Conservation (phyloP, 2,888 invertebrate species). For the Stramonita haemastoma region DNA sequence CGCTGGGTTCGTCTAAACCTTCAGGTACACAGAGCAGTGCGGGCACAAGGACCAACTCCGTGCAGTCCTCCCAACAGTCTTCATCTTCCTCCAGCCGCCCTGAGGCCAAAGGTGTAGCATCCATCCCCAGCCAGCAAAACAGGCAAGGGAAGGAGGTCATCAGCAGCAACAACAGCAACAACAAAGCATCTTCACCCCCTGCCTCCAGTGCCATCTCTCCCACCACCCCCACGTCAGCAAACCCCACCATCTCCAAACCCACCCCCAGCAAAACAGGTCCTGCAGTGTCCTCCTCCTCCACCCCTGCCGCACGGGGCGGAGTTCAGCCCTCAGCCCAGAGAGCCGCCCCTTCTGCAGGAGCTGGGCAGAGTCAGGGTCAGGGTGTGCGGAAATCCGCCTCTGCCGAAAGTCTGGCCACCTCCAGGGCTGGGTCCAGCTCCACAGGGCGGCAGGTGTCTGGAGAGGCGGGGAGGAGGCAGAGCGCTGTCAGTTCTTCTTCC, state of each 20-base stretch:
- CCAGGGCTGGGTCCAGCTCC: neutral
- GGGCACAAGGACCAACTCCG: neutral
- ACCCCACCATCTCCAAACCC: neutral
- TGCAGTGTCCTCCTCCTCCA: neutral
- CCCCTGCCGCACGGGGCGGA: neutral
- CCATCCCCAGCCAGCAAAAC: neutral
- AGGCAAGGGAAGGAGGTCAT: neutral
- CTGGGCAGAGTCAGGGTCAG: too few relatives aligned
- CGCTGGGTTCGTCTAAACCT: neutral
- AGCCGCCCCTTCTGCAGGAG: neutral
- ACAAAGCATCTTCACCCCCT: neutral
- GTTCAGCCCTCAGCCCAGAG: neutral
- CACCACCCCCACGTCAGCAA: neutral
- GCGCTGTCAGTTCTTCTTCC: neutral
- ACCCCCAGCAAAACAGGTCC: neutral
- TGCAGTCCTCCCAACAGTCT: neutral
- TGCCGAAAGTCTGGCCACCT: neutral
- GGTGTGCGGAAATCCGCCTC: slow-evolving; percentile 25
- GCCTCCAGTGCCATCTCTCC: neutral
- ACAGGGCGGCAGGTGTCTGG: neutral
- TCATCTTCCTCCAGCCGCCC: neutral
- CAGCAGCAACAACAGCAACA: too few relatives aligned
- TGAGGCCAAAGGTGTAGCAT: neutral
- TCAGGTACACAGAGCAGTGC: neutral
- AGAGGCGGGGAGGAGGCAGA: slow-evolving; percentile 12